Conservation (phyloP, 2,888 invertebrate species). For the Gastracanthus pulcherrimus region DNA sequence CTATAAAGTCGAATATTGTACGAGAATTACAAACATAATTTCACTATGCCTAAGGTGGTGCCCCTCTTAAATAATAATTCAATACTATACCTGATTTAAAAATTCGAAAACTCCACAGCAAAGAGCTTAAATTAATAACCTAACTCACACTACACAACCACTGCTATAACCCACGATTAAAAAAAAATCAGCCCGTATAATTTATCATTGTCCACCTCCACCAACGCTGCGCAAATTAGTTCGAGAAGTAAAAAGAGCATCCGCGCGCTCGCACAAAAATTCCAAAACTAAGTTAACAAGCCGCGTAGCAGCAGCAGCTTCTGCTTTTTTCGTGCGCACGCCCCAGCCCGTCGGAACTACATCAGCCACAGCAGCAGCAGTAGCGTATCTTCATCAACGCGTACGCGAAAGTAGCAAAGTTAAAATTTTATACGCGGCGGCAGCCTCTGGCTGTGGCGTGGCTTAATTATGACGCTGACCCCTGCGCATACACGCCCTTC, state of each 20-base stretch:
- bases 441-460: too few species aligned
- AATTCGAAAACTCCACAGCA: too few species aligned
- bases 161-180: too few species aligned
- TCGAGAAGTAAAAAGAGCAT: background rate
- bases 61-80: too few species aligned
- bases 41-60: too few species aligned
- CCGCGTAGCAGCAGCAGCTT: background rate
- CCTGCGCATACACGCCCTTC: too few species aligned
- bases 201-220: background rate
- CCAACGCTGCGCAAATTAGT: background rate
- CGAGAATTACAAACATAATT: too few species aligned
- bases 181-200: too few species aligned
- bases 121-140: too few species aligned
- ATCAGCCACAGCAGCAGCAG: background rate
- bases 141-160: too few species aligned
- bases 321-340: background rate
- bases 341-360: background rate
- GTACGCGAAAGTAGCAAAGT: conserved; percentile 19
- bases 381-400: conserved; percentile 37
- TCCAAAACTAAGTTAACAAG: conserved; percentile 25
- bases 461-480: conserved; percentile 41
- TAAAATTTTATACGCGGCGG: conserved; percentile 34
- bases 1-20: too few species aligned
- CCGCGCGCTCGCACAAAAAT: background rate
- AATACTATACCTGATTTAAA: too few species aligned